Percentiles rank a stretch among this genome's conserved stretches.
These are phyloP conservation scores for Saccopteryx leptura DNA, from an alignment of 2,113 vertebrate genomes.

Conservation along the genomic window DNA sequence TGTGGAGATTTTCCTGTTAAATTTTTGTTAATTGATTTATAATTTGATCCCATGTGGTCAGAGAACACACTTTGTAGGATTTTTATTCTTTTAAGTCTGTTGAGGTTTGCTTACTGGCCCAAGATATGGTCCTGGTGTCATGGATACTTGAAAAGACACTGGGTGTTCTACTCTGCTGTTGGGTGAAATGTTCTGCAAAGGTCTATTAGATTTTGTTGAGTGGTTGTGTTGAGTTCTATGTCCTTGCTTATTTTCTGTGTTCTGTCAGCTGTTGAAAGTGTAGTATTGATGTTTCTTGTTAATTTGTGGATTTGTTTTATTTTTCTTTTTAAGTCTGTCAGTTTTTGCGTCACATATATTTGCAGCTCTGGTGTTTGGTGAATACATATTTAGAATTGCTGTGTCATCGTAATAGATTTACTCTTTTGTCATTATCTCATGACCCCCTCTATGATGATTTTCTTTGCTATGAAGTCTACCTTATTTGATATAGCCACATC, in stretches of 20 bases:
- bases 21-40: constrained; percentile 5
- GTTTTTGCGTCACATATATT: background rate
- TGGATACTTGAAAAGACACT: background rate
- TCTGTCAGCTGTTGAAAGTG: background rate
- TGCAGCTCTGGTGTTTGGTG: background rate
- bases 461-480: background rate
- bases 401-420: background rate
- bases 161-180: background rate
- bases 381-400: background rate
- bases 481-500: background rate
- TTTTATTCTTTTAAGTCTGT: background rate
- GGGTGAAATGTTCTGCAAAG: background rate
- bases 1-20: constrained; percentile 14
- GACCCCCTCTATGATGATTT: background rate
- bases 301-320: background rate
- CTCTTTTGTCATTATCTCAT: background rate
- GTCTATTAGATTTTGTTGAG: background rate
- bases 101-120: background rate
- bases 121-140: background rate
- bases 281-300: background rate
- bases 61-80: background rate
- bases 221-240: background rate
- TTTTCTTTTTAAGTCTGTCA: background rate
- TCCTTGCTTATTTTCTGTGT: constrained; percentile 38
- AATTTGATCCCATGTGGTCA: background rate